Evolutionary conservation across 2,797 vertebrate species (phyloP).

Genomic region (Chelmon rostratus): DNA sequence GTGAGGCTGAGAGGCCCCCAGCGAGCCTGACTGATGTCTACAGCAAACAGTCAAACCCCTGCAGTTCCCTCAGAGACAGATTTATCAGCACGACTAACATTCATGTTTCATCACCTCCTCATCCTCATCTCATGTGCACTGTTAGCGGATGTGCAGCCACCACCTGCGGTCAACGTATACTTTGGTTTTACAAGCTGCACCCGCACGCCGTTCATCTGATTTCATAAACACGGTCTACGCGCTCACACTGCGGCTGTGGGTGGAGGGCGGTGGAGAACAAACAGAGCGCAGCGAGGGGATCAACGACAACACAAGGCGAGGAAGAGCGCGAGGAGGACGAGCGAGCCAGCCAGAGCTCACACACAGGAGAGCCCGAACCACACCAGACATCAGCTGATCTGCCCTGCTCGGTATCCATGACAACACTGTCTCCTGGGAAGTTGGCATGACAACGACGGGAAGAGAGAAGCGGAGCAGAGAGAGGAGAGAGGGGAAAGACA

Average conservation of each 20-base stretch:
- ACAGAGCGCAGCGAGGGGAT: neutral
- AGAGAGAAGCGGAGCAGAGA: constrained; percentile 58
- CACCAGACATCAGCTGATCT: constrained; percentile 92
- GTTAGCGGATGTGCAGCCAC: neutral
- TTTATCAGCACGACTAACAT: constrained; percentile 1
- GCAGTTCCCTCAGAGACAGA: neutral
- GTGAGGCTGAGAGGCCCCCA: constrained; percentile 5
- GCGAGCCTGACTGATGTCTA: constrained; percentile 9
- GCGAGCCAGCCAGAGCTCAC: constrained; percentile 42
- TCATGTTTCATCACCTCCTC: constrained; percentile 17
- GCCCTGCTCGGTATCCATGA: constrained; percentile 91
- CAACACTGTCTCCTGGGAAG: constrained; percentile 90
- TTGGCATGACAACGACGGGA: constrained; percentile 85
- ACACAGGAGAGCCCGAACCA: constrained; percentile 74
- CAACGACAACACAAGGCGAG: constrained; percentile 4
- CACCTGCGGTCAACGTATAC: neutral
- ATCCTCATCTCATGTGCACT: neutral
- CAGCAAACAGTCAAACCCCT: neutral
- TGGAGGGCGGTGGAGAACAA: neutral
- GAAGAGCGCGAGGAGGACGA: neutral
- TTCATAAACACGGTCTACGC: neutral
- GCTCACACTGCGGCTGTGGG: constrained; percentile 5
- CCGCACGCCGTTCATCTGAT: neutral
- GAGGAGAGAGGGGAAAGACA: constrained; percentile 21
- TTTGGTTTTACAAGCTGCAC: neutral